Base-by-base conservation (phyloP, 2,888 invertebrate genomes). In the Neoitamus cyanurus region DNA sequence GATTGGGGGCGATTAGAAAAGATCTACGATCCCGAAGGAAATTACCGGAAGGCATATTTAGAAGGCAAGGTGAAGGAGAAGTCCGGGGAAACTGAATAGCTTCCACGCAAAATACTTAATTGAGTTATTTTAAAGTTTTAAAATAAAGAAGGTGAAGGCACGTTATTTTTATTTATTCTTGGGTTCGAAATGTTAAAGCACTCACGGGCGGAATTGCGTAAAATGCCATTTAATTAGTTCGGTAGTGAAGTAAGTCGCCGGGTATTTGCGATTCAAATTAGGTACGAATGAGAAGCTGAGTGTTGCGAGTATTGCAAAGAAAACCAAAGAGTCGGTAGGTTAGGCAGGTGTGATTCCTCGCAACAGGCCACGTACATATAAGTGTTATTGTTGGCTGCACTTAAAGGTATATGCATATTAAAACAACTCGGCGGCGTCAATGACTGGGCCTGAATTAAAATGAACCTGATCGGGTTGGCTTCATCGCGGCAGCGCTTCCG, bases 21-120 rank as follows among this genome's bases (percentile, higher is more conserved):
- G 87, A 94, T 93, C 90, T 94, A 92, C 88, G 94, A 94, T 88
- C 93, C 94, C 0, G 92, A 93, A 85, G 94, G 94, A 28, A 91
- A 90, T 70, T 95, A 94, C 89, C 94, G 93, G 87, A 89, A 91
- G 84, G 93, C 93, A 82, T 95, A 95, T 89, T 88, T 94, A 87
- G 90, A 90, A 69, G 90, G 88, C 31, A 93, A 93, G 87, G 88
- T 84, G n/a, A 84, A 83, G 13, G 93, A 93, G n/a, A 25, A 25
- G 1, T 42, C 42, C n/a, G 58, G 20, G 20, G 20, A 58, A 58
- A 20, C 6, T 20, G 58, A 25, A 58, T 25, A 15, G 9, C 0
- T 58, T 9, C 20, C 6, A 58, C 15, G 58, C 7, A 7, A 20
- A 58, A 1, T 58, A 11, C 1, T 58, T 11, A 6, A 2, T 58